Percentiles rank a stretch among this genome's conserved stretches.
These are phyloP conservation scores for Platycheirus rosarum DNA, from an alignment of 2,888 invertebrate species.

Conservation along the genomic window DNA sequence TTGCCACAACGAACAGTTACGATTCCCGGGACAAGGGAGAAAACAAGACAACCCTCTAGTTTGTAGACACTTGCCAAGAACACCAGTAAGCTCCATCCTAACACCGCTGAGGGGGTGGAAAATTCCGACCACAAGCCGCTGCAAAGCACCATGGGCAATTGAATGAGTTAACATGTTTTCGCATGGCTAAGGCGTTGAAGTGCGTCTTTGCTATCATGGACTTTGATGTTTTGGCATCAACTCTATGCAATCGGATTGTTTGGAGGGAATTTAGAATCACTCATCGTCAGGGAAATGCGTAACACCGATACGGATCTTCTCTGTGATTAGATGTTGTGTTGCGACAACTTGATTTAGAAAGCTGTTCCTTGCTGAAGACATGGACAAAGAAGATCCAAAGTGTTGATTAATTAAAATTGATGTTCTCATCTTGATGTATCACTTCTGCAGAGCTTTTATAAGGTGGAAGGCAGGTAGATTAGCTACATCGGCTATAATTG, in stretches of 20 bases:
- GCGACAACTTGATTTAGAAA: slow-evolving; percentile 38
- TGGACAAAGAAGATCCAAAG: slow-evolving; percentile 20
- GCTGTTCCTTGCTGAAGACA: not conserved
- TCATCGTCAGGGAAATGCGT: slow-evolving; percentile 58
- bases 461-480: not conserved
- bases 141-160: slow-evolving; percentile 53
- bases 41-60: slow-evolving; percentile 31
- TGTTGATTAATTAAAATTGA: slow-evolving; percentile 47
- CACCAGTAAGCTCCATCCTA: slow-evolving; percentile 5
- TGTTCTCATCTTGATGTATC: slow-evolving; percentile 60
- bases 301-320: slow-evolving; percentile 67
- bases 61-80: slow-evolving; percentile 58
- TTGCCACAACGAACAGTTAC: slow-evolving; percentile 44
- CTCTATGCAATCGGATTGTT: slow-evolving; percentile 36
- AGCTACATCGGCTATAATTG: not conserved
- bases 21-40: slow-evolving; percentile 9
- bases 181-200: slow-evolving; percentile 61
- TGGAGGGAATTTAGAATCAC: not conserved
- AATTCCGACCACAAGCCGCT: slow-evolving; percentile 26
- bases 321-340: slow-evolving; percentile 43
- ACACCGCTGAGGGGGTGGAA: not conserved
- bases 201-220: slow-evolving; percentile 58
- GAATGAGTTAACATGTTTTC: slow-evolving; percentile 71
- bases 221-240: slow-evolving; percentile 42
- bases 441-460: slow-evolving; percentile 21